A percentile compares a stretch with the other conserved stretches of the same genome.
Evolutionary conservation across 2,113 vertebrate genomes (phyloP).

Genomic region (Apistogramma diplotaenia): DNA sequence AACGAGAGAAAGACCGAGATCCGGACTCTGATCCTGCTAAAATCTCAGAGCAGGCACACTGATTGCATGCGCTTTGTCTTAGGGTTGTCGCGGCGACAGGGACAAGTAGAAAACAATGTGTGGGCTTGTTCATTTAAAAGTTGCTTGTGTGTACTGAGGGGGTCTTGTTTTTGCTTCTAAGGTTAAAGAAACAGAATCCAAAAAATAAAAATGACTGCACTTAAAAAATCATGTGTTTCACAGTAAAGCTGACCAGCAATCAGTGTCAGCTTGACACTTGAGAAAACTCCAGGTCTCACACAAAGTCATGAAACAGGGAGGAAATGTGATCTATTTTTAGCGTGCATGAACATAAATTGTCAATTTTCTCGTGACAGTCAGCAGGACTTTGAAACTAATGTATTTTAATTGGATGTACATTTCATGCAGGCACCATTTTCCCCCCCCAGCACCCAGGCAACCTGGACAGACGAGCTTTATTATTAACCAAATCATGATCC

Average conservation of each 20-base stretch:
- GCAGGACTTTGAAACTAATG: not conserved
- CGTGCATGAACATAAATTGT: not conserved
- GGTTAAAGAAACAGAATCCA: not conserved
- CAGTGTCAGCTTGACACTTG: not conserved
- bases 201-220: not conserved
- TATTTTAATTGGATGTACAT: not conserved
- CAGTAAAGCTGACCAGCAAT: not conserved
- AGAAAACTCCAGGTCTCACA: no score
- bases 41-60: not conserved
- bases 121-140: not conserved
- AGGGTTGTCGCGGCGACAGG: not conserved
- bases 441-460: not conserved
- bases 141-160: not conserved
- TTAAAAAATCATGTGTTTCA: not conserved
- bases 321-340: not conserved
- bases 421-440: not conserved
- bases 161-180: not conserved
- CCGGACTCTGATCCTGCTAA: not conserved
- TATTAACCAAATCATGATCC: not conserved
- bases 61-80: not conserved
- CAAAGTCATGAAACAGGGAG: not conserved
- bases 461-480: not conserved
- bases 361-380: not conserved
- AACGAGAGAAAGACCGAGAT: not conserved
- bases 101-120: not conserved